Percentiles rank a stretch among this genome's conserved stretches.
Conservation (phyloP, 1,140 invertebrate species). For the Palaemon carinicauda region DNA sequence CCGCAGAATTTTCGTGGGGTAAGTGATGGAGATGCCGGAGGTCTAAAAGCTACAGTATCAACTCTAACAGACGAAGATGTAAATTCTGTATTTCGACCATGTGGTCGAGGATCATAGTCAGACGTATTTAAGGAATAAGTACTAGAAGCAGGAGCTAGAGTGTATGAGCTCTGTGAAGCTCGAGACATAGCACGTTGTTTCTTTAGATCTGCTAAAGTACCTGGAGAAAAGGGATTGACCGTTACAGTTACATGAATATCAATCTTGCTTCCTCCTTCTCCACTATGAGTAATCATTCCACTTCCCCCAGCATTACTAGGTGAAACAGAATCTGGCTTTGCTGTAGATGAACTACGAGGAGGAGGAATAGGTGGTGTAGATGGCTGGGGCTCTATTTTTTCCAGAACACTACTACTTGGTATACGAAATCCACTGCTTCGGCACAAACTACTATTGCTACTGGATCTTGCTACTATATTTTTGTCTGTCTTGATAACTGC, state of each 20-base stretch:
- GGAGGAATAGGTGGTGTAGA: slow-evolving; percentile 43
- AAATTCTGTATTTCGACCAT: slow-evolving; percentile 23
- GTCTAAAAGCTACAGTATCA: slow-evolving; percentile 31
- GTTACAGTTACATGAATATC: slow-evolving; percentile 84
- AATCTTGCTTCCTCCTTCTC: slow-evolving; percentile 85
- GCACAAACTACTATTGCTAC: background rate
- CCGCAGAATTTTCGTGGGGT: slow-evolving; percentile 47
- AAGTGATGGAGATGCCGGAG: slow-evolving; percentile 36
- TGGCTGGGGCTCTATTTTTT: background rate
- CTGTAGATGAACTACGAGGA: slow-evolving; percentile 33
- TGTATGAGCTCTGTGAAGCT: slow-evolving; percentile 53
- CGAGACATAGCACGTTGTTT: slow-evolving; percentile 85
- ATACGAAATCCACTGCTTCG: background rate
- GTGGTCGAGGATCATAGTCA: slow-evolving; percentile 28
- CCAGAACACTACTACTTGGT: background rate
- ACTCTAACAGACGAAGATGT: slow-evolving; percentile 38
- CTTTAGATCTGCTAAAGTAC: slow-evolving; percentile 86
- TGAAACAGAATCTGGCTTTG: slow-evolving; percentile 8
- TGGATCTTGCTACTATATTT: slow-evolving; percentile 24
- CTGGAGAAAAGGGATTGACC: slow-evolving; percentile 66
- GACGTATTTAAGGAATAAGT: slow-evolving; percentile 40
- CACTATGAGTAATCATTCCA: slow-evolving; percentile 64
- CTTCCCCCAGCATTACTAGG: slow-evolving; percentile 59
- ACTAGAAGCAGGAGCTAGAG: slow-evolving; percentile 41
- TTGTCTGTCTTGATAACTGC: slow-evolving; percentile 23